A percentile compares a stretch with the other conserved stretches of the same genome.
These are phyloP conservation scores for Calosoma granatense DNA, from an alignment of 1,140 invertebrate species.

Conservation along the genomic window DNA sequence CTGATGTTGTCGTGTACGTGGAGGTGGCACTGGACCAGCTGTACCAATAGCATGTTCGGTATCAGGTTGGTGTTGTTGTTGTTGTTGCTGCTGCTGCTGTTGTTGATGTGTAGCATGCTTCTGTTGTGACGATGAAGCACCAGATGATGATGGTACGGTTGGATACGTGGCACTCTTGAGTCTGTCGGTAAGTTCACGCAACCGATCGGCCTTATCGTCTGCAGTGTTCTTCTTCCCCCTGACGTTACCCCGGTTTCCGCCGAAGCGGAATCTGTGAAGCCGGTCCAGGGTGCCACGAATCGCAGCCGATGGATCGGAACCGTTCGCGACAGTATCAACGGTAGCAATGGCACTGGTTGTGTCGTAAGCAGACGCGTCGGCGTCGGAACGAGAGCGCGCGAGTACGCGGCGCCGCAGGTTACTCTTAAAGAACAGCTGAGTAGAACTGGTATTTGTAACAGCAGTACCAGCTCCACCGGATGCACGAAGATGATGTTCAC, in stretches of 20 bases:
- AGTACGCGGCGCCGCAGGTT: neutral
- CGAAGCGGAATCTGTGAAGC: slow-evolving; percentile 63
- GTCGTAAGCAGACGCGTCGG: neutral
- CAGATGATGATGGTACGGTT: no score
- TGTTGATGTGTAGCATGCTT: neutral
- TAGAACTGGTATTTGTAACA: no score
- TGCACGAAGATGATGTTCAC: slow-evolving; percentile 12
- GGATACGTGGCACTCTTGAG: slow-evolving; percentile 42
- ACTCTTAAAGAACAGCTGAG: slow-evolving; percentile 13
- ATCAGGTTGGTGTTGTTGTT: no score
- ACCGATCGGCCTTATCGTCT: slow-evolving; percentile 52
- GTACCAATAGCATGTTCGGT: neutral
- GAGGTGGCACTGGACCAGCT: slow-evolving; percentile 17
- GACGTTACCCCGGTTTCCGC: slow-evolving; percentile 44
- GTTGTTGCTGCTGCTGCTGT: neutral
- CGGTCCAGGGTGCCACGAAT: slow-evolving; percentile 60
- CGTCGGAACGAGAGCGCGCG: slow-evolving; percentile 13
- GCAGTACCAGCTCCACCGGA: neutral
- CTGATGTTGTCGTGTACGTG: slow-evolving; percentile 27
- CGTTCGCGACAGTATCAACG: neutral
- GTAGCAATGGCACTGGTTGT: neutral
- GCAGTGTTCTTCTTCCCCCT: slow-evolving; percentile 22
- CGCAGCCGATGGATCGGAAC: neutral
- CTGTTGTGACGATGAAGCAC: neutral
- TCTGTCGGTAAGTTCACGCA: slow-evolving; percentile 66